Evolutionary conservation across 2,888 invertebrate species (phyloP), one percentile per base, ranked within the genome.

Genomic region (Scaptomyza flava): DNA sequence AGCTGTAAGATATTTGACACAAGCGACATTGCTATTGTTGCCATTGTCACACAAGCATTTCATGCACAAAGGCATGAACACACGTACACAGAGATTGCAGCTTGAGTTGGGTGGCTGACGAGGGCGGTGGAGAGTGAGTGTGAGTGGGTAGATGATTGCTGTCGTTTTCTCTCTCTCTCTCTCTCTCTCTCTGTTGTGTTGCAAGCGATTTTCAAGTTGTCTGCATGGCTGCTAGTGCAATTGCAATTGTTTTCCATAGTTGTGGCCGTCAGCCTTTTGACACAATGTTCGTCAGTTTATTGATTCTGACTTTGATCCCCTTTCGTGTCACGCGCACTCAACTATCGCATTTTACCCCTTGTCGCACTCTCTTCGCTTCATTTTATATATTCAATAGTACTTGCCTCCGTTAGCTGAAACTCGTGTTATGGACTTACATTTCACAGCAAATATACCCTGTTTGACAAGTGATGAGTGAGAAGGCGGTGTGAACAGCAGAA

Each of bases 1-100:
- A 80, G 78, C 67, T 80, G 77, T 53, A 63, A 73, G 78, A 70
- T 74, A 73, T 67, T 80, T 73, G 74, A 76, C 72, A 77, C 77
- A 65, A 54, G 66, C 59, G 53, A 50, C 34, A n/a, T 68, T 71
- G 60, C 42, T 63, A 72, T 65, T 75, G 77, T 60, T 64, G 67
- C 47, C 72, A 69, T 69, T 77, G 78, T 67, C 61, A 59, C 64
- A 46, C 56, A 68, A 38, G 34, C 47, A 38, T 53, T 41, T 17
- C 33, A 27, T 27, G 11, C 42, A 73, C 63, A 69, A 42, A 36
- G 30, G 59, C 51, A 43, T 17, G 23, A 7, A 17, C 20, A 65
- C 17, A 43, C 31, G 9, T 11, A 14, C n/a, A 30, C 14, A 50
- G 9, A 14, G 17, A 41, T 17, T 17, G 9, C 17, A 33, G 23